Conservation (phyloP, 2,888 invertebrate species). For the Chouioia cunea region DNA sequence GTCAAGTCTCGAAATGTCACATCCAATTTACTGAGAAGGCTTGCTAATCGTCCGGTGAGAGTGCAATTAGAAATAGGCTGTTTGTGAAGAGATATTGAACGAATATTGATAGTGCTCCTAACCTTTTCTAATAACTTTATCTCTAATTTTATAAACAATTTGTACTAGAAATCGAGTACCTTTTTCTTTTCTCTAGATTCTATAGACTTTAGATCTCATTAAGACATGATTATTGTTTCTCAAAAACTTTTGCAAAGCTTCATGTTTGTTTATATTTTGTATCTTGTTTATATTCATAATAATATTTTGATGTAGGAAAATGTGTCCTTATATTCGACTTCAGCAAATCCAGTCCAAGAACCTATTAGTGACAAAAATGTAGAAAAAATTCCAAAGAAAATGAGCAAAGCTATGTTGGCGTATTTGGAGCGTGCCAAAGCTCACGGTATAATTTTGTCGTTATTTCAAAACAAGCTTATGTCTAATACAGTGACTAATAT, state of each 20-base stretch:
- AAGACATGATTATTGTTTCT: slow-evolving; percentile 9
- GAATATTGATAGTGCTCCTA: too few relatives aligned
- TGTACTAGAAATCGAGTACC: neutral
- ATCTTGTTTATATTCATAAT: neutral
- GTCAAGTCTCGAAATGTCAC: slow-evolving; percentile 20
- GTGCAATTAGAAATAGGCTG: neutral
- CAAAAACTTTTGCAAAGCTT: neutral
- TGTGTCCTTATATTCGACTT: slow-evolving; percentile 35
- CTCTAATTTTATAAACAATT: neutral
- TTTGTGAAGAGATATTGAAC: neutral
- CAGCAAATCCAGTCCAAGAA: slow-evolving; percentile 3
- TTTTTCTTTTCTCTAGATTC: neutral
- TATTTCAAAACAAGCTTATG: slow-evolving; percentile 7
- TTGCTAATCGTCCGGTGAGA: slow-evolving; percentile 23
- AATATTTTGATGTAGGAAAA: slow-evolving; percentile 29
- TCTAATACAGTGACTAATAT: slow-evolving; percentile 5
- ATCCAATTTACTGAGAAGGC: slow-evolving; percentile 21
- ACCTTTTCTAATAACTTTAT: too few relatives aligned
- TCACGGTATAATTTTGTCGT: slow-evolving; percentile 71
- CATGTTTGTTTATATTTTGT: neutral
- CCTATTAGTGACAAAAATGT: neutral
- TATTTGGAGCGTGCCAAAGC: slow-evolving; percentile 86
- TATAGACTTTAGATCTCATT: slow-evolving; percentile 23
- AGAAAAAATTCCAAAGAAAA: slow-evolving; percentile 69
- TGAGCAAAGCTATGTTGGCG: slow-evolving; percentile 90